A percentile compares a stretch with the other conserved stretches of the same genome.
These are phyloP conservation scores for Morone chrysops DNA, from an alignment of 2,113 vertebrate species.

Conservation along the genomic window DNA sequence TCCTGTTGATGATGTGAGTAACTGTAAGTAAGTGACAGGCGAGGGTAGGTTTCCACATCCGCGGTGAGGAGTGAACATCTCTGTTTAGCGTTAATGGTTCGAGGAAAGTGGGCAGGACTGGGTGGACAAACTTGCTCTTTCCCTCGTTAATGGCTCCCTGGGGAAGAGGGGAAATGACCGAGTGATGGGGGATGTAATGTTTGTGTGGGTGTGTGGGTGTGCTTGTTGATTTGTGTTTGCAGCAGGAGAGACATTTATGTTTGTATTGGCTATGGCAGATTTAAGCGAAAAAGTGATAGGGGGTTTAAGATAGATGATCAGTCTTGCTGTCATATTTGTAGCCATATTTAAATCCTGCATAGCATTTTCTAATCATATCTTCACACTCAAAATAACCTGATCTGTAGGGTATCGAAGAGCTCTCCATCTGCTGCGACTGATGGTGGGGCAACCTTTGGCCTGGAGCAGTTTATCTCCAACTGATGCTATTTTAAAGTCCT, in stretches of 20 bases:
- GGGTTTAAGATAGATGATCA: background rate
- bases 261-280: background rate
- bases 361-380: background rate
- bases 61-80: conserved; percentile 56
- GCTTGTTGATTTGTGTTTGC: conserved; percentile 30
- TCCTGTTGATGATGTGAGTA: conserved; percentile 78
- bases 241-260: conserved; percentile 30
- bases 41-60: conserved; percentile 68
- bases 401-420: background rate
- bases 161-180: conserved; percentile 52
- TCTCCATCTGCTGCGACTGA: conserved; percentile 64
- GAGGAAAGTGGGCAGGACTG: conserved; percentile 56
- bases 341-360: conserved; percentile 4
- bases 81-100: conserved; percentile 62
- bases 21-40: conserved; percentile 75
- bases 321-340: background rate
- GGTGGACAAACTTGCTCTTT: conserved; percentile 67
- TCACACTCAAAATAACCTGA: conserved; percentile 1
- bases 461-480: background rate
- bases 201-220: conserved; percentile 25
- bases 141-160: conserved; percentile 56
- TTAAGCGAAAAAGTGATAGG: background rate
- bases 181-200: conserved; percentile 46
- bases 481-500: background rate
- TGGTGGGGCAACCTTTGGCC: background rate